Evolutionary conservation across 1,140 invertebrate genomes (phyloP).

Genomic region (Drosophila lini): DNA sequence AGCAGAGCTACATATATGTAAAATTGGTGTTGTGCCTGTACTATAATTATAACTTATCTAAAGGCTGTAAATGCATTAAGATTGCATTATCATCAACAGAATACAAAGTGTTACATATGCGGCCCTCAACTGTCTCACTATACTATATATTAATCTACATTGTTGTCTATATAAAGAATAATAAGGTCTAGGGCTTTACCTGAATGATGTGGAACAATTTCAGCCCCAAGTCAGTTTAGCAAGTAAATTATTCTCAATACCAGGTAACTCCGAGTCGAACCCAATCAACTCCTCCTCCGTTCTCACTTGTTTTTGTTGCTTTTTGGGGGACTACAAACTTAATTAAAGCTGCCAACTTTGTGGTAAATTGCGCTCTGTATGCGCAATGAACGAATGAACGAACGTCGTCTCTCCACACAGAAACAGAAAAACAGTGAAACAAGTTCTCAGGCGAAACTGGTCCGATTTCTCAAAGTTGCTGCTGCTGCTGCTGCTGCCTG

Average conservation of each 20-base stretch:
- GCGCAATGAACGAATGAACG: constrained; percentile 32
- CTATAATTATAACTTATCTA: not conserved
- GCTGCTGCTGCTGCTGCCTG: constrained; percentile 29
- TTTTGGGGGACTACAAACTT: constrained; percentile 52
- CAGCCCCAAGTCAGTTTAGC: not conserved
- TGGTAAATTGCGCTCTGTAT: constrained; percentile 35
- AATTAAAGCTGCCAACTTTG: constrained; percentile 64
- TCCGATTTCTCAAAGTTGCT: constrained; percentile 60
- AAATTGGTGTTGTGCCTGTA: not conserved
- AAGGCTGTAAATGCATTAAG: not conserved
- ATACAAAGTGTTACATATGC: not conserved
- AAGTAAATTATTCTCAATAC: not conserved
- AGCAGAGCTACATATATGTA: not conserved
- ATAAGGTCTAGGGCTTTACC: not conserved
- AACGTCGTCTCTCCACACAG: constrained; percentile 5
- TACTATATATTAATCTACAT: not conserved
- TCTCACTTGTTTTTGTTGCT: constrained; percentile 11
- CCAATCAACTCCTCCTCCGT: no score
- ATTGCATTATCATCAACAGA: not conserved
- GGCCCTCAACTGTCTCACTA: not conserved
- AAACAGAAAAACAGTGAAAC: constrained; percentile 46
- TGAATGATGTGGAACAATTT: not conserved
- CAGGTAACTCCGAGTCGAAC: constrained; percentile 17
- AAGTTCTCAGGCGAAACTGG: constrained; percentile 74
- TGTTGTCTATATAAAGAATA: not conserved